Evolutionary conservation across 2,888 invertebrate genomes (phyloP).

Genomic region (Stramonita haemastoma): DNA sequence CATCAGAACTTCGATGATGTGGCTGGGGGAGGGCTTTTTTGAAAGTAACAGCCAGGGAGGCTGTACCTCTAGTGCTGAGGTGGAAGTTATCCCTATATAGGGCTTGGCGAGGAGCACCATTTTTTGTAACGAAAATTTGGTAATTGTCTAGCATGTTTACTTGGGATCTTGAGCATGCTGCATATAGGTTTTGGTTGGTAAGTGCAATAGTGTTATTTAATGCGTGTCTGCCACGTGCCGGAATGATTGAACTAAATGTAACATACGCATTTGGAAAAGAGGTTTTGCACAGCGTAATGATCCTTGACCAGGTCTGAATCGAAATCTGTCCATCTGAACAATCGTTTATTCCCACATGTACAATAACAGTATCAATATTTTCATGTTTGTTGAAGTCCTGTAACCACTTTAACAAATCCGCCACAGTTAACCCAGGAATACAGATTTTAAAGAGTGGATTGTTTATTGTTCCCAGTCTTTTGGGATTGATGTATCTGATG

Average conservation of each 20-base stretch:
- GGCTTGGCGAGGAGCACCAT: not conserved
- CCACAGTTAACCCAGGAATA: not conserved
- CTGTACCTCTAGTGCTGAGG: not conserved
- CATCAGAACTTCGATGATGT: not conserved
- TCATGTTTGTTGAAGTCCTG: not conserved
- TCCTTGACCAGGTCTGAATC: not conserved
- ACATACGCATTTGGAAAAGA: not conserved
- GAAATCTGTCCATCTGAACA: not conserved
- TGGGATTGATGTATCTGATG: not conserved
- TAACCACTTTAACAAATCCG: not conserved
- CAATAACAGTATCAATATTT: not conserved
- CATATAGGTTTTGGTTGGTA: not conserved
- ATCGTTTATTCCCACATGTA: not conserved
- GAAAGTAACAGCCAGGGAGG: not conserved
- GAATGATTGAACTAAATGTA: not conserved
- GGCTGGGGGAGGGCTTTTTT: not conserved
- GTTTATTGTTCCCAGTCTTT: not conserved
- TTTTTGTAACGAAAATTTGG: not conserved
- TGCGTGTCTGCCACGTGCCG: not conserved
- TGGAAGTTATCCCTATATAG: not conserved
- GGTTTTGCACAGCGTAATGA: not conserved
- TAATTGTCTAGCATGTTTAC: not conserved
- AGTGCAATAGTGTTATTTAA: not conserved
- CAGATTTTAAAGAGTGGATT: not conserved
- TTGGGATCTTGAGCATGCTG: not conserved